Percentiles rank a stretch among this genome's conserved stretches.
These are phyloP conservation scores for Malurus elegans DNA, from an alignment of 2,113 vertebrate genomes.

Conservation along the genomic window DNA sequence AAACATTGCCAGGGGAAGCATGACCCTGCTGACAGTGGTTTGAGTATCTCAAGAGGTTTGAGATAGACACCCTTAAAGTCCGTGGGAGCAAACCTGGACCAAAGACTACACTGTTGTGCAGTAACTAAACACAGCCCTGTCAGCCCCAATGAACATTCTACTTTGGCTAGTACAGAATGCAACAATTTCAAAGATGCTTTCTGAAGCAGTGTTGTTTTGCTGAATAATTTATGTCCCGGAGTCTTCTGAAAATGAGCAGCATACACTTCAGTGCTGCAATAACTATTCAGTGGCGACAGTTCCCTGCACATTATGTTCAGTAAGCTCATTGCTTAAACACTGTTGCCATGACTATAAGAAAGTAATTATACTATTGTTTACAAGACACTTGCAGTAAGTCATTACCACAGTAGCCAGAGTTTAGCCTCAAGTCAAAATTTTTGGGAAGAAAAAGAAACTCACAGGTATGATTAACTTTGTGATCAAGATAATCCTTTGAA, in stretches of 20 bases:
- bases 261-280: not conserved
- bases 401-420: conserved; percentile 38
- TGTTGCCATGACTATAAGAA: conserved; percentile 64
- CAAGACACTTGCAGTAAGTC: conserved; percentile 31
- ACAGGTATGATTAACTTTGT: conserved; percentile 43
- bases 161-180: not conserved
- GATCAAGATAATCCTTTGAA: conserved; percentile 22
- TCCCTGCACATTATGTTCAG: conserved; percentile 11
- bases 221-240: conserved; percentile 42
- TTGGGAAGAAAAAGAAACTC: not conserved
- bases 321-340: conserved; percentile 36
- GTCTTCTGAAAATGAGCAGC: conserved; percentile 56
- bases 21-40: not conserved
- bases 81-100: not conserved
- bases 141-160: not conserved
- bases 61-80: not conserved
- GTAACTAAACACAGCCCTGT: not conserved
- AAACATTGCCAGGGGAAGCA: not conserved
- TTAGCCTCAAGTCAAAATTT: conserved; percentile 46
- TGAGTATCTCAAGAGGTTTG: not conserved
- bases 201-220: conserved; percentile 37
- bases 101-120: not conserved
- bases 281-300: conserved; percentile 27
- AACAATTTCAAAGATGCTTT: conserved; percentile 20
- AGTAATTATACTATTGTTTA: conserved; percentile 56